Evolutionary conservation across 2,888 invertebrate genomes (phyloP).

Genomic region (Noctua pronuba): DNA sequence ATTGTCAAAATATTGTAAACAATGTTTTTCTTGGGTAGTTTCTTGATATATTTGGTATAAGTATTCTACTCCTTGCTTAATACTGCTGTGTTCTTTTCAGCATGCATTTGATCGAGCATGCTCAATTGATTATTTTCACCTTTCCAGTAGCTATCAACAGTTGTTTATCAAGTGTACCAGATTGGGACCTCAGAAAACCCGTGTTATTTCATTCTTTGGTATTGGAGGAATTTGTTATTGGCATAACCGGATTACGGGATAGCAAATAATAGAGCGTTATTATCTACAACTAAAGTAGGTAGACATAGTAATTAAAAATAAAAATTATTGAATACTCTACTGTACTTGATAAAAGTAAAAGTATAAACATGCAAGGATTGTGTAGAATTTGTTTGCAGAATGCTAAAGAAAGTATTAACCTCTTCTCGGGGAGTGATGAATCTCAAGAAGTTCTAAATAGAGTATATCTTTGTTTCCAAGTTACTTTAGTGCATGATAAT

Average conservation of each 20-base stretch:
- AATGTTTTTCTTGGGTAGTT: not conserved
- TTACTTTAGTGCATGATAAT: conserved; percentile 73
- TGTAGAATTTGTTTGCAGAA: conserved; percentile 81
- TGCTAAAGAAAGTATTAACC: conserved; percentile 60
- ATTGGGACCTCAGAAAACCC: not conserved
- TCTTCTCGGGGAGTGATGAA: conserved; percentile 70
- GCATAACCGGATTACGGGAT: not conserved
- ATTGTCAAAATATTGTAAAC: not conserved
- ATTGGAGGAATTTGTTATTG: not conserved
- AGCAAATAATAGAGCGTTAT: not conserved
- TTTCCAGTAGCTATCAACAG: not conserved
- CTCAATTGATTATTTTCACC: not conserved
- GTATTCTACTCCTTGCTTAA: too few relatives aligned
- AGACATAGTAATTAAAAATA: not conserved
- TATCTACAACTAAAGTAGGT: not conserved
- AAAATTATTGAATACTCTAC: conserved; percentile 32
- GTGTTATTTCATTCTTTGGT: not conserved
- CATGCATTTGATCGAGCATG: not conserved
- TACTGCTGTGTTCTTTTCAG: not conserved
- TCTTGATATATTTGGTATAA: too few relatives aligned
- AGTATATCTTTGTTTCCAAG: conserved; percentile 80
- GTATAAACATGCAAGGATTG: conserved; percentile 53
- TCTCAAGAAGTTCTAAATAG: conserved; percentile 76
- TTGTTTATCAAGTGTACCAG: not conserved
- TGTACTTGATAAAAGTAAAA: not conserved